A percentile compares a stretch with the other conserved stretches of the same genome.
These are phyloP conservation scores for Chloroclysta siterata DNA, from an alignment of 2,888 invertebrate genomes.

Conservation along the genomic window DNA sequence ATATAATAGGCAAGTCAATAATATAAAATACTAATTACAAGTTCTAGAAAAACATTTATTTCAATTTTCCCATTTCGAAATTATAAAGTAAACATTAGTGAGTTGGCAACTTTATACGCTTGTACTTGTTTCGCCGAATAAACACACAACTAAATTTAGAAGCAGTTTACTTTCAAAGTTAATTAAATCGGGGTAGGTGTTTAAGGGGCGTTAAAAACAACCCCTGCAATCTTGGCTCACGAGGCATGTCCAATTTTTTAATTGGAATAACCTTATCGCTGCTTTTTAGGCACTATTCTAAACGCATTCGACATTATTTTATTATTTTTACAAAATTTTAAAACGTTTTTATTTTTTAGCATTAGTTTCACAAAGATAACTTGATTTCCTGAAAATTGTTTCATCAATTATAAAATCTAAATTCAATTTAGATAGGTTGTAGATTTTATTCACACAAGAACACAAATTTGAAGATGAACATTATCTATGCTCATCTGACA, in stretches of 20 bases:
- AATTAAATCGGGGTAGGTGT: slow-evolving; percentile 48
- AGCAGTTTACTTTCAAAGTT: slow-evolving; percentile 46
- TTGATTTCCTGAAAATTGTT: no score
- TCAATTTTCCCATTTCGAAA: no score
- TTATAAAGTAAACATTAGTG: no score
- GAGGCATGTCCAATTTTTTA: slow-evolving; percentile 56
- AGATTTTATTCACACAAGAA: no score
- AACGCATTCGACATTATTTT: slow-evolving; percentile 8
- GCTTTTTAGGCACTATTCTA: slow-evolving; percentile 32
- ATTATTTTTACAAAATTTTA: no score
- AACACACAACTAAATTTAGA: slow-evolving; percentile 26
- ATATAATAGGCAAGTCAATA: no score
- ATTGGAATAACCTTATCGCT: slow-evolving; percentile 52
- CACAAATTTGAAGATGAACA: no score
- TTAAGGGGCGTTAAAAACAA: slow-evolving; percentile 46
- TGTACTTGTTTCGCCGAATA: slow-evolving; percentile 1
- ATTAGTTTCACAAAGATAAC: no score
- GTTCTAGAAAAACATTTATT: not conserved
- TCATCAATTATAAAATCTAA: no score
- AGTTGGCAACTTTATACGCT: not conserved
- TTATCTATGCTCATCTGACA: no score
- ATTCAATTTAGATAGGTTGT: no score
- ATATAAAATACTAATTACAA: not conserved
- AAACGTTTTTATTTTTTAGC: no score
- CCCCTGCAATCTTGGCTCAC: slow-evolving; percentile 48